phyloP scores from a whole-genome alignment of 2,888 invertebrate genomes.

The Nomada goodeniana region DNA sequence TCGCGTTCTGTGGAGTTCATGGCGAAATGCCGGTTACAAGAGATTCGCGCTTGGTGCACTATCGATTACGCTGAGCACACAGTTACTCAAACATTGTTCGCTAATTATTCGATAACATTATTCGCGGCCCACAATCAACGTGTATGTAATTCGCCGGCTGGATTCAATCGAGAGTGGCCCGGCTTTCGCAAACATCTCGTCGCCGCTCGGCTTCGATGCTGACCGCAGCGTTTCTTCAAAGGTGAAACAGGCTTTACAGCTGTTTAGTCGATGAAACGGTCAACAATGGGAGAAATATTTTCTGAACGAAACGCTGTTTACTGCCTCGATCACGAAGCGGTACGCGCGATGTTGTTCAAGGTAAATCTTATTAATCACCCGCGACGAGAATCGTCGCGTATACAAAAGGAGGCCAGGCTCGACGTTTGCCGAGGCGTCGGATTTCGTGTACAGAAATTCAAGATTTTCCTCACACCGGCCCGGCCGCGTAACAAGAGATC shows the following conservation, averaged over 20 bases:
- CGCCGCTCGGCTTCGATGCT: not conserved
- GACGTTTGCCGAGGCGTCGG: slow-evolving; percentile 52
- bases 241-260: not conserved
- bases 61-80: slow-evolving; percentile 37
- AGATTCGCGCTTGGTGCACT: not conserved
- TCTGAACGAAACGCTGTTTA: not conserved
- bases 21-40: slow-evolving; percentile 6
- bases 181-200: not conserved
- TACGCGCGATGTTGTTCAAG: slow-evolving; percentile 6
- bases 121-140: not conserved
- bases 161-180: not conserved
- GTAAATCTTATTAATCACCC: slow-evolving; percentile 44
- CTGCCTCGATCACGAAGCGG: not conserved
- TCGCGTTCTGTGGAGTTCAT: slow-evolving; percentile 14
- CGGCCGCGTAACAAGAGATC: slow-evolving; percentile 75
- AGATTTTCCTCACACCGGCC: slow-evolving; percentile 71
- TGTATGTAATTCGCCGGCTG: not conserved
- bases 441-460: slow-evolving; percentile 71
- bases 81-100: slow-evolving; percentile 37
- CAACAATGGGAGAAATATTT: not conserved
- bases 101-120: slow-evolving; percentile 56
- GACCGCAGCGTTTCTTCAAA: not conserved
- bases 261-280: not conserved
- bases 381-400: slow-evolving; percentile 15
- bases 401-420: slow-evolving; percentile 29